These are phyloP conservation scores for Ornithoptera alexandrae DNA, from an alignment of 2,888 invertebrate genomes.

Conservation along the genomic window DNA sequence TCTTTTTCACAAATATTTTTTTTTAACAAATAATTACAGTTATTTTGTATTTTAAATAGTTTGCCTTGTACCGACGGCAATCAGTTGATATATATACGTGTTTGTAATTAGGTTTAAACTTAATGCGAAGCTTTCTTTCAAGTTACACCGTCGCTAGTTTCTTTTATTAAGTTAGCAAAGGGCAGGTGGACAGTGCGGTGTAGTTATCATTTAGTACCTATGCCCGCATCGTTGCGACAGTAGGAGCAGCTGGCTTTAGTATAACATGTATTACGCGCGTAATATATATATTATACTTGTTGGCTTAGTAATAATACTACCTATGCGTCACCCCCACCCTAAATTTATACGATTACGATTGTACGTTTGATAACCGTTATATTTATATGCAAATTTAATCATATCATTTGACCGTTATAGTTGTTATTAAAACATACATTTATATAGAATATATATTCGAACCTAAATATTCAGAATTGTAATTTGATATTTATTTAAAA, in stretches of 20 bases:
- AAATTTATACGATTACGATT: conserved; percentile 19
- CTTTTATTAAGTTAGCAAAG: conserved; percentile 17
- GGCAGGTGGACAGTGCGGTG: conserved; percentile 24
- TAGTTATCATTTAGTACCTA: conserved; percentile 25
- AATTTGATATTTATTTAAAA: not conserved
- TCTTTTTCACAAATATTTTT: no score
- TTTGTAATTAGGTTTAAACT: conserved; percentile 8
- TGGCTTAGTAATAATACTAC: conserved; percentile 45
- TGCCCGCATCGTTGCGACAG: conserved; percentile 42
- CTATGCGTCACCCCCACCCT: conserved; percentile 11
- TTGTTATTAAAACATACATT: conserved; percentile 27
- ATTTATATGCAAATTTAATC: conserved; percentile 14
- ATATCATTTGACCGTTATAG: not conserved
- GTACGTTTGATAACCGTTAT: conserved; percentile 10
- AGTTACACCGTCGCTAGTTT: conserved; percentile 4
- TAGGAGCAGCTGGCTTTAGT: conserved; percentile 62
- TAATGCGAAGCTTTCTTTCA: conserved; percentile 11
- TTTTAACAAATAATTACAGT: not conserved
- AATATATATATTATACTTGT: conserved; percentile 39
- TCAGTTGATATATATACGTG: not conserved
- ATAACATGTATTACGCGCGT: conserved; percentile 52
- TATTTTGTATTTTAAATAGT: not conserved
- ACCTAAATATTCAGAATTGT: not conserved
- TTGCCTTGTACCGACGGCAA: not conserved
- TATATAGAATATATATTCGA: not conserved